phyloP scores from a whole-genome alignment of 2,797 vertebrate genomes.

The Poecilia velifera region DNA sequence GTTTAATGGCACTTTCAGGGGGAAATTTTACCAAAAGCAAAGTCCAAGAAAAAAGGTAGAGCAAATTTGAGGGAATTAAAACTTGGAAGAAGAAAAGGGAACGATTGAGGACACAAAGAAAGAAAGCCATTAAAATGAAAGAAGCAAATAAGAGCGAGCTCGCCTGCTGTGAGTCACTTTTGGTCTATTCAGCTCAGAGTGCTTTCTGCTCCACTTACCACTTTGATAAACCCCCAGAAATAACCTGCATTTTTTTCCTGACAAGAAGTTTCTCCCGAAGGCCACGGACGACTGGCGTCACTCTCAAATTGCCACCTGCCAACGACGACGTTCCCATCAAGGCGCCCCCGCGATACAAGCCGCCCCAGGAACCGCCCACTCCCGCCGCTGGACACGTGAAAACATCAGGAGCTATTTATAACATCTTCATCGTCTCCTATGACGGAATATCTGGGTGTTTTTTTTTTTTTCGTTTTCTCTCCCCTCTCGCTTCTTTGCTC shows the following conservation, averaged over 20 bases:
- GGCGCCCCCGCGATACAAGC: constrained; percentile 4
- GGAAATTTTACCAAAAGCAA: neutral
- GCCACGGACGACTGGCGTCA: constrained; percentile 21
- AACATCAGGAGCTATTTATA: constrained; percentile 81
- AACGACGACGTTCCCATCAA: constrained; percentile 38
- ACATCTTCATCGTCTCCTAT: constrained; percentile 59
- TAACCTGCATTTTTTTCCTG: constrained; percentile 23
- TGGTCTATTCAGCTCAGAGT: constrained; percentile 10
- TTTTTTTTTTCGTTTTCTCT: constrained; percentile 3
- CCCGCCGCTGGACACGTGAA: constrained; percentile 41
- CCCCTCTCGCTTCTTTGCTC: constrained; percentile 38
- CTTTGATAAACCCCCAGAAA: constrained; percentile 21
- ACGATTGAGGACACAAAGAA: constrained; percentile 33
- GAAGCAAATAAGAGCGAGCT: neutral
- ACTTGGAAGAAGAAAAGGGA: constrained; percentile 20
- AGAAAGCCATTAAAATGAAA: constrained; percentile 22
- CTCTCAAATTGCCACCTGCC: constrained; percentile 43
- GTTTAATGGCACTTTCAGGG: neutral
- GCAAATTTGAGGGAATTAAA: constrained; percentile 38
- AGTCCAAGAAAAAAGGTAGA: constrained; percentile 20
- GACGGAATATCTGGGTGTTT: constrained; percentile 64
- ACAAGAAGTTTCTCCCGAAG: constrained; percentile 26
- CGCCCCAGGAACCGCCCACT: constrained; percentile 11
- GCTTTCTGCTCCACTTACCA: constrained; percentile 32
- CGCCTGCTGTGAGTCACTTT: constrained; percentile 43